Conservation (phyloP, 2,113 vertebrate genomes). For the Grus americana region DNA sequence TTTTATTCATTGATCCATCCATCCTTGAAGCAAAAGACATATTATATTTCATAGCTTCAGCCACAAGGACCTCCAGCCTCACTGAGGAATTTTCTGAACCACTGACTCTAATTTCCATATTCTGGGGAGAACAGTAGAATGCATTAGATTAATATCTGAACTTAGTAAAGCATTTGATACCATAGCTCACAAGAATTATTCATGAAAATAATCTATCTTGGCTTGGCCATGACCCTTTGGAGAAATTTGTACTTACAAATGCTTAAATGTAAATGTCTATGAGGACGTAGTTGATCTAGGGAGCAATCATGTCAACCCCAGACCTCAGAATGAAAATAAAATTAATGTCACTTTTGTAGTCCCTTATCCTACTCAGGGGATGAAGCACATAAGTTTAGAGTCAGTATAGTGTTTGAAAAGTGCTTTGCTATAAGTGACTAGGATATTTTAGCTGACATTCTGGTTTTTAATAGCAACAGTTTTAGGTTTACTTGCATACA, state of each 20-base stretch:
- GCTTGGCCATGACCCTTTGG: conserved; percentile 31
- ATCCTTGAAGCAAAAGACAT: not conserved
- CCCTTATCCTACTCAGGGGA: conserved; percentile 4
- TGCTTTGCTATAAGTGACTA: not conserved
- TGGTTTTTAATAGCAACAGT: not conserved
- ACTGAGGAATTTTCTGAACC: conserved; percentile 42
- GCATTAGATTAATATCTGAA: conserved; percentile 58
- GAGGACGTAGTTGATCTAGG: not conserved
- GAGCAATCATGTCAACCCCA: not conserved
- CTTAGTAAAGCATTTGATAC: conserved; percentile 37
- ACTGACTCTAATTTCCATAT: conserved; percentile 45
- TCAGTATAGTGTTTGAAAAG: conserved; percentile 4
- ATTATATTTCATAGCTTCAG: conserved; percentile 27
- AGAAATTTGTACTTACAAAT: conserved; percentile 25
- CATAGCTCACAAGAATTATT: conserved; percentile 35
- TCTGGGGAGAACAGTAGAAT: conserved; percentile 30
- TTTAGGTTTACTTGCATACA: conserved; percentile 25
- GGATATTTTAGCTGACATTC: conserved; percentile 25
- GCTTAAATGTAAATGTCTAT: not conserved
- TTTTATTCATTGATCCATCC: conserved; percentile 48
- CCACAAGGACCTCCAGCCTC: conserved; percentile 37
- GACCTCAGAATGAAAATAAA: conserved; percentile 14
- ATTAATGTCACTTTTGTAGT: conserved; percentile 11
- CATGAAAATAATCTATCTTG: conserved; percentile 50
- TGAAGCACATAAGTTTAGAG: not conserved